Evolutionary conservation across 2,888 invertebrate species (phyloP).

Genomic region (Chrysolina oricalcia): DNA sequence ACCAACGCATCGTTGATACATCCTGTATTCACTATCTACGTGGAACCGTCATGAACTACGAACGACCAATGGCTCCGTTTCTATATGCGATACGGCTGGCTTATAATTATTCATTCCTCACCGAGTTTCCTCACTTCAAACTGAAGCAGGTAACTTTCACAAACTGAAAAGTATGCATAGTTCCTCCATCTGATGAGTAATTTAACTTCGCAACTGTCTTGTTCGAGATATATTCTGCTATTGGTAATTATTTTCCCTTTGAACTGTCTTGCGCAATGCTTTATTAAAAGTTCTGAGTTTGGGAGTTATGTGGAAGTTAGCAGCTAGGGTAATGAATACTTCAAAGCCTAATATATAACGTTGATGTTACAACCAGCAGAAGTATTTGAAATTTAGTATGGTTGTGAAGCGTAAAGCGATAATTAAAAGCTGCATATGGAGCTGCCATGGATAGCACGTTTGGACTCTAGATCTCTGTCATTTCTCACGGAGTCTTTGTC

Average conservation of each 20-base stretch:
- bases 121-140: not conserved
- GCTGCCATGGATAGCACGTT: no score
- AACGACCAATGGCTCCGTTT: not conserved
- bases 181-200: not conserved
- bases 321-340: not conserved
- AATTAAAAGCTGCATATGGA: no score
- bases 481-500: no score
- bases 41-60: no score
- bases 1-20: no score
- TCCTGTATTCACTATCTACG: no score
- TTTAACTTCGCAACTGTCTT: not conserved
- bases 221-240: slow-evolving; percentile 13
- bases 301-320: not conserved
- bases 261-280: slow-evolving; percentile 2
- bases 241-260: slow-evolving; percentile 24
- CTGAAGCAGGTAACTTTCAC: not conserved
- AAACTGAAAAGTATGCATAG: slow-evolving; percentile 1
- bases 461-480: no score
- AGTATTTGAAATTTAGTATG: not conserved
- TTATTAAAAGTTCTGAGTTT: not conserved
- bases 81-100: not conserved
- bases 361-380: not conserved
- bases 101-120: not conserved
- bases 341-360: not conserved
- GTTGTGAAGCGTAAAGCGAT: no score